Base-by-base conservation (phyloP, 2,797 vertebrate species). In the Picus viridis region DNA sequence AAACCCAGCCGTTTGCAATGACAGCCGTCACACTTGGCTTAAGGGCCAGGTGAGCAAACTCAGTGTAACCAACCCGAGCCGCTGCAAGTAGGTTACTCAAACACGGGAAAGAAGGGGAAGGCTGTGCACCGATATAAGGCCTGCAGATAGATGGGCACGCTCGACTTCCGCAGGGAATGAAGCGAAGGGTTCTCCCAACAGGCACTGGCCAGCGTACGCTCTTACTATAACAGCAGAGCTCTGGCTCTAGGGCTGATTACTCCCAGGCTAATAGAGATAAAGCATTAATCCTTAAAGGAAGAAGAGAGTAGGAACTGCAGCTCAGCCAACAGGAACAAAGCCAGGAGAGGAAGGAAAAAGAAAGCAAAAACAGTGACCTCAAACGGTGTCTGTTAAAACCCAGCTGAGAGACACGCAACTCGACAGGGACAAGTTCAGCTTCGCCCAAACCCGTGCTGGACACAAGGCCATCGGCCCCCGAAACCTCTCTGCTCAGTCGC, bases 121-220 rank as follows among this genome's bases (percentile, higher is more conserved):
- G 16, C n/a, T 4, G 30, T 2, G 43, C 12, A 8, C 4, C 0
- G 1, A 11, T 0, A 27, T 17, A 18, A 36, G 15, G 45, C 8
- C 29, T 26, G 1, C 4, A 30, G 29, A 0, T 22, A 53, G 24
- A 7, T 1, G 10, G 72, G 18, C 10, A 23, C 18, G 1, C 43
- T 26, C 23, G 49, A 51, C 45, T 22, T 4, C 6, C 43, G 16
- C 0, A 12, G 11, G 15, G 16, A 5, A n/a, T 0, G 19, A 65
- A 79, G n/a, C 18, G 19, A 30, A 30, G 18, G 43, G 1, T n/a
- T 77, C 41, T 57, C 30, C 23, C 10, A 53, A 10, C 0, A 41
- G 9, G 18, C 18, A 12, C 57, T 7, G 8, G 5, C 8, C 26
- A 86, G 36, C 1, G 0, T 2, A 8, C 7, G 7, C 2, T 53